These are phyloP conservation scores for Heliothis peltigera DNA, from an alignment of 2,888 invertebrate genomes.

Conservation along the genomic window DNA sequence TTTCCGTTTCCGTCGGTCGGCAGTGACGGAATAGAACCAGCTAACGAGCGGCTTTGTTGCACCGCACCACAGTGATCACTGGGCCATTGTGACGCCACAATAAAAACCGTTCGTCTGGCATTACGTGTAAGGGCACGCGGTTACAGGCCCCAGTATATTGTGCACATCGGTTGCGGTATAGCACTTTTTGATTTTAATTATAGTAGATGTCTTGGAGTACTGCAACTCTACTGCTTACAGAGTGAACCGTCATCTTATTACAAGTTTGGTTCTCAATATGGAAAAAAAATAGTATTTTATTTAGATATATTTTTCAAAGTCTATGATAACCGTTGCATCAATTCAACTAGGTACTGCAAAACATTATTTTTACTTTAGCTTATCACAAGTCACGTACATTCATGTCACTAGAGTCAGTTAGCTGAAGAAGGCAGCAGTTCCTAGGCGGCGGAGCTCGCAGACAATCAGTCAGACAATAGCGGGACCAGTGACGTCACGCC, in stretches of 20 bases:
- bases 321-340: background rate
- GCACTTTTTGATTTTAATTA: background rate
- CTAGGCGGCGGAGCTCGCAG: background rate
- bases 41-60: conserved; percentile 69
- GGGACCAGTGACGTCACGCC: conserved; percentile 32
- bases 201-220: no score
- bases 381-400: no score
- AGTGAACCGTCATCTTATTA: no score
- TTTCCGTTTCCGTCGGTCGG: conserved; percentile 61
- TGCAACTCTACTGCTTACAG: no score
- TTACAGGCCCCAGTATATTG: background rate
- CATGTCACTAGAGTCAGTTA: background rate
- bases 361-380: no score
- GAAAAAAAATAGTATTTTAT: no score
- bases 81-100: conserved; percentile 47
- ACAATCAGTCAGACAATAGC: conserved; percentile 35
- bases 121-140: conserved; percentile 20
- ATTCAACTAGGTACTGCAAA: background rate
- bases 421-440: background rate
- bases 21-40: conserved; percentile 53
- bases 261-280: no score
- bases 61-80: conserved; percentile 38
- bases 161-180: background rate
- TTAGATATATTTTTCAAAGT: no score
- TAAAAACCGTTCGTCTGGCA: conserved; percentile 16